phyloP scores from a whole-genome alignment of 2,113 vertebrate species.

The Falco punctatus region DNA sequence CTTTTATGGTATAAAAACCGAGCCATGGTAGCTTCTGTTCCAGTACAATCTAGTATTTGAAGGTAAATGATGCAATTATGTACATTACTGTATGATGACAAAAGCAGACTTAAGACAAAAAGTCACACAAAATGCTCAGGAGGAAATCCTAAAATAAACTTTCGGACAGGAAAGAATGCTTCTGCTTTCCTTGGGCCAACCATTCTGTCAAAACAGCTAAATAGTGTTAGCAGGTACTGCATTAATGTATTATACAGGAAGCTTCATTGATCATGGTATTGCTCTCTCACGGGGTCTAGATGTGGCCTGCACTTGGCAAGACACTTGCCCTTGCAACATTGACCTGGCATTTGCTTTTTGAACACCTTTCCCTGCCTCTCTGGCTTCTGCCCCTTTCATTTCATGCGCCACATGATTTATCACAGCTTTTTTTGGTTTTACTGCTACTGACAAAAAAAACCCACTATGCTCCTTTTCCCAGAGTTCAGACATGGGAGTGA shows the following conservation, averaged over 20 bases:
- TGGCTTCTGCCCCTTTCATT: neutral
- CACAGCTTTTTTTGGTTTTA: neutral
- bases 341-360: neutral
- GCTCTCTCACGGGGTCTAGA: neutral
- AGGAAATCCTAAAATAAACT: neutral
- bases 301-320: neutral
- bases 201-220: neutral
- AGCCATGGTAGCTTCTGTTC: neutral
- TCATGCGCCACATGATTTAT: neutral
- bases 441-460: neutral
- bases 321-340: neutral
- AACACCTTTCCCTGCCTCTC: neutral
- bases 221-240: neutral
- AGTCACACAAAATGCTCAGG: neutral
- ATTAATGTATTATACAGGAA: neutral
- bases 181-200: neutral
- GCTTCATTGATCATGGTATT: neutral
- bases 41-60: neutral
- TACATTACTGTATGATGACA: neutral
- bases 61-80: neutral
- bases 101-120: neutral
- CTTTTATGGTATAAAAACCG: neutral
- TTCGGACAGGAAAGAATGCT: neutral
- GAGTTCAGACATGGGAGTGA: slow-evolving; percentile 87
- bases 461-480: slow-evolving; percentile 25